Percentiles rank a stretch among this genome's conserved stretches.
Conservation (phyloP, 2,888 invertebrate genomes). For the Tetropium fuscum region DNA sequence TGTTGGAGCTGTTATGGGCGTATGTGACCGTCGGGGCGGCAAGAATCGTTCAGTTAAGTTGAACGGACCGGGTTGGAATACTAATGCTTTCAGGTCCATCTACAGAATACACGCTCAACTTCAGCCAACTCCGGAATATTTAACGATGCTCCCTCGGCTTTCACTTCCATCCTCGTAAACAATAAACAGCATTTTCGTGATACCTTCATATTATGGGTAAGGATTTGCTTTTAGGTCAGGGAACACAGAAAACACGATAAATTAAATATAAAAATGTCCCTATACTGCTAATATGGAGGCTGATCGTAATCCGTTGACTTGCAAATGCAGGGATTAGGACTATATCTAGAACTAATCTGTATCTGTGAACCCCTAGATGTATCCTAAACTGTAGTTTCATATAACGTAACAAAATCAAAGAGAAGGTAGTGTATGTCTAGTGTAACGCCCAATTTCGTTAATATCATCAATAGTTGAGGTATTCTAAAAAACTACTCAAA, state of each 20-base stretch:
- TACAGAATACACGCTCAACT: conserved; percentile 32
- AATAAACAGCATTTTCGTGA: conserved; percentile 13
- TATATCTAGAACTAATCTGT: too few species aligned
- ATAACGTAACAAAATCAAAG: too few species aligned
- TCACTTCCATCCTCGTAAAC: conserved; percentile 31
- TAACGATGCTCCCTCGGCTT: conserved; percentile 34
- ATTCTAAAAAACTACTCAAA: too few species aligned
- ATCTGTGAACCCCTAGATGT: too few species aligned
- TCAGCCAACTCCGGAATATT: conserved; percentile 34
- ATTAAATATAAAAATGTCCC: conserved; percentile 3
- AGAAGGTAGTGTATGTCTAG: too few species aligned
- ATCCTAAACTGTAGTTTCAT: too few species aligned
- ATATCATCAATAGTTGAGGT: too few species aligned
- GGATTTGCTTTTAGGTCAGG: conserved; percentile 5
- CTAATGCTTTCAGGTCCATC: conserved; percentile 36
- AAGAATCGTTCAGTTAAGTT: conserved; percentile 38
- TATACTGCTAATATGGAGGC: too few species aligned
- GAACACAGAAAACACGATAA: conserved; percentile 1
- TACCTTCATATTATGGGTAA: conserved; percentile 6
- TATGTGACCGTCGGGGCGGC: conserved; percentile 28
- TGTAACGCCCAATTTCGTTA: too few species aligned
- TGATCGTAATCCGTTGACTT: too few species aligned
- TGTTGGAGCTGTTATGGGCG: conserved; percentile 21
- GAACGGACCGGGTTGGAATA: conserved; percentile 36
- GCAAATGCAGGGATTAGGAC: too few species aligned